phyloP scores from a whole-genome alignment of 1,140 invertebrate genomes.

The Drosophila varians region DNA sequence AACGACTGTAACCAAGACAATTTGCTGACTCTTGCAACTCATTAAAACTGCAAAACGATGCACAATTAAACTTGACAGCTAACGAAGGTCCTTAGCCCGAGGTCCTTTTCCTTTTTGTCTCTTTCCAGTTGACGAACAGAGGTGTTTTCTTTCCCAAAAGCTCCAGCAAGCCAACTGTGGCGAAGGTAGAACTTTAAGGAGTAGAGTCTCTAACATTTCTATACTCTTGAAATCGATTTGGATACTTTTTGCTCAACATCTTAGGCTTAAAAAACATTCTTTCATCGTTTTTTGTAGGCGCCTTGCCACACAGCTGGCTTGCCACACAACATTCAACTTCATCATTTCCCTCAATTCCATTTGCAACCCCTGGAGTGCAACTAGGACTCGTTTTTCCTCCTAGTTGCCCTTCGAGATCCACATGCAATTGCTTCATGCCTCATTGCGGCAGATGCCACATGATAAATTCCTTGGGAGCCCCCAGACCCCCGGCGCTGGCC shows the following conservation, averaged over 20 bases:
- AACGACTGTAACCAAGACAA: conserved; percentile 10
- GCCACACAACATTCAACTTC: not conserved
- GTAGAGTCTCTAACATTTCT: not conserved
- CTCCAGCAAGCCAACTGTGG: no score
- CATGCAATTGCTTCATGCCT: conserved; percentile 30
- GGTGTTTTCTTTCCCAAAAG: conserved; percentile 5
- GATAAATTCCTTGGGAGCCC: conserved; percentile 31
- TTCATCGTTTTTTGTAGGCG: not conserved
- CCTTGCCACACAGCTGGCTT: not conserved
- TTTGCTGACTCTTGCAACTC: conserved; percentile 55
- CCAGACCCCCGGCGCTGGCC: not conserved
- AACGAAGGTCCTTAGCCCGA: conserved; percentile 36
- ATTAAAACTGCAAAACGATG: conserved; percentile 56
- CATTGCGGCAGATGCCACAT: conserved; percentile 52
- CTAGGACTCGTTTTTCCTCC: conserved; percentile 20
- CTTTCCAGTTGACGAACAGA: conserved; percentile 11
- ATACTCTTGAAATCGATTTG: conserved; percentile 1
- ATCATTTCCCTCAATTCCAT: not conserved
- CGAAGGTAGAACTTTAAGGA: conserved; percentile 4
- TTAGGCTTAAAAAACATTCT: not conserved
- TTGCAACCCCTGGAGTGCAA: conserved; percentile 29
- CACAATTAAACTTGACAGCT: conserved; percentile 54
- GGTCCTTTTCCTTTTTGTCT: conserved; percentile 8
- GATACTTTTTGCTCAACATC: not conserved
- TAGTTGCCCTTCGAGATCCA: no score